phyloP scores from a whole-genome alignment of 1,140 invertebrate genomes.

The Zophobas morio region DNA sequence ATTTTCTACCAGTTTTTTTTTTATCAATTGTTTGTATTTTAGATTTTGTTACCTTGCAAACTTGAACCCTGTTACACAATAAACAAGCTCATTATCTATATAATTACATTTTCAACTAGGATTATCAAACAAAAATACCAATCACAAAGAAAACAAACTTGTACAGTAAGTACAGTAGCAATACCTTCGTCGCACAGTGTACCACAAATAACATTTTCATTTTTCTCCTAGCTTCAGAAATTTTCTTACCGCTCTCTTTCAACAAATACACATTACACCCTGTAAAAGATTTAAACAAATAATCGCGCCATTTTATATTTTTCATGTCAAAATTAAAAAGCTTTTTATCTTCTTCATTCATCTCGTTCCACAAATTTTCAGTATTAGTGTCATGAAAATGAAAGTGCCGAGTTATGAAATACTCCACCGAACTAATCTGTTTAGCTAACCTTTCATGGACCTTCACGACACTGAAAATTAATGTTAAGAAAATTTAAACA shows the following conservation, averaged over 20 bases:
- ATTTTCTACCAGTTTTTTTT: no score
- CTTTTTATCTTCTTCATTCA: slow-evolving; percentile 73
- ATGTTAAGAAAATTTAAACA: slow-evolving; percentile 17
- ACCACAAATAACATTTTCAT: slow-evolving; percentile 70
- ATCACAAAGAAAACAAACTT: background rate
- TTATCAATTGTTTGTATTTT: no score
- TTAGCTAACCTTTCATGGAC: slow-evolving; percentile 82
- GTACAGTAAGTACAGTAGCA: background rate
- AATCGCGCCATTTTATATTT: slow-evolving; percentile 74
- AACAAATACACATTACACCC: slow-evolving; percentile 71
- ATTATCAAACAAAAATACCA: background rate
- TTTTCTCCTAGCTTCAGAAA: slow-evolving; percentile 57
- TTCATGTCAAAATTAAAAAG: slow-evolving; percentile 75
- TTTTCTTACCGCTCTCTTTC: slow-evolving; percentile 73
- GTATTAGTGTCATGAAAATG: slow-evolving; percentile 79
- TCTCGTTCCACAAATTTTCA: slow-evolving; percentile 72
- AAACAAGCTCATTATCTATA: no score
- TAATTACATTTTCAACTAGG: no score
- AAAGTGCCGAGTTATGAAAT: slow-evolving; percentile 81
- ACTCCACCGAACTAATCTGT: slow-evolving; percentile 78
- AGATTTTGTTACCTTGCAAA: no score
- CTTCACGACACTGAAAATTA: slow-evolving; percentile 70
- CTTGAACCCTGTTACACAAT: no score
- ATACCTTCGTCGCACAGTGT: slow-evolving; percentile 59
- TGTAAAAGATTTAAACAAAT: slow-evolving; percentile 74